phyloP scores from a whole-genome alignment of 1,140 invertebrate genomes.

The Leguminivora glycinivorella region DNA sequence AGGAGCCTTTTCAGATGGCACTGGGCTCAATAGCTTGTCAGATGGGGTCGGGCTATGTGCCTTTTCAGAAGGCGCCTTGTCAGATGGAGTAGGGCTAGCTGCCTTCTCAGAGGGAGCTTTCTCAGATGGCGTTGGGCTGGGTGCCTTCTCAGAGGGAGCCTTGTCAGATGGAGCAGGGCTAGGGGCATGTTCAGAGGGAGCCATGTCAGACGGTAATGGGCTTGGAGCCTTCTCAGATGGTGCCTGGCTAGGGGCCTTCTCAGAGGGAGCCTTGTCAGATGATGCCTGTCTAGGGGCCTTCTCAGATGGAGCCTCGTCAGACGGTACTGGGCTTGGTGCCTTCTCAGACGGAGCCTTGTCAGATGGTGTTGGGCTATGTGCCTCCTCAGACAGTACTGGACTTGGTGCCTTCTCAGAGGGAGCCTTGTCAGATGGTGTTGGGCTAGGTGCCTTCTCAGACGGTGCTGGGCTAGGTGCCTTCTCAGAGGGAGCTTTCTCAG shows the following conservation, averaged over 20 bases:
- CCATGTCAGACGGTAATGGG: background rate
- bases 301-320: background rate
- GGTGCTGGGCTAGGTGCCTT: background rate
- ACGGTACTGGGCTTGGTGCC: background rate
- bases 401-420: background rate
- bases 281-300: background rate
- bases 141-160: conserved; percentile 18
- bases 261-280: background rate
- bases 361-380: too few species aligned
- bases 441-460: background rate
- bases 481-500: background rate
- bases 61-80: conserved; percentile 27
- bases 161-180: background rate
- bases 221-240: background rate
- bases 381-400: background rate
- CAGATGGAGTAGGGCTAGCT: conserved; percentile 16
- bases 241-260: background rate
- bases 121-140: background rate
- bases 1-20: conserved; percentile 6
- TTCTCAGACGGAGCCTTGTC: background rate
- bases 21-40: background rate
- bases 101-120: conserved; percentile 12
- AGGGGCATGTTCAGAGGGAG: background rate
- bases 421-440: background rate
- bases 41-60: conserved; percentile 14